Percentiles rank a stretch among this genome's conserved stretches.
phyloP scores from a whole-genome alignment of 2,797 vertebrate genomes.

The Esox masquinongy region DNA sequence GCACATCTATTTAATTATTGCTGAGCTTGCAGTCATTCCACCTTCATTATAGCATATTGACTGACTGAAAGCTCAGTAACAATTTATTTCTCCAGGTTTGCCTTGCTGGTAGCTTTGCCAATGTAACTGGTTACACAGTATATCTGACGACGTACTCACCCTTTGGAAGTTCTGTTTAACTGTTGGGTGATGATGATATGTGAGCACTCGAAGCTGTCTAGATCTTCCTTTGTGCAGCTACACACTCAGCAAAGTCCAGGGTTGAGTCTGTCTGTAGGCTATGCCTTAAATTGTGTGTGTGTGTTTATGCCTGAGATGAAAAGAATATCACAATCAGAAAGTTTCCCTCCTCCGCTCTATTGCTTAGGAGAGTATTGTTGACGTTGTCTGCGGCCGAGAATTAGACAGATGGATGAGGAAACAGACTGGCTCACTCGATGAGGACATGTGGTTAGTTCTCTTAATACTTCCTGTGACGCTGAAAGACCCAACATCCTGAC shows the following conservation, averaged over 20 bases:
- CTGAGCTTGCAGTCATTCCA: no score
- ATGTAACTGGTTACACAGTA: not conserved
- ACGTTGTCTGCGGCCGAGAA: constrained; percentile 52
- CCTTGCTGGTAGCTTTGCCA: not conserved
- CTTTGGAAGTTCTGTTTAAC: constrained; percentile 1
- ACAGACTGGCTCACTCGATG: constrained; percentile 29
- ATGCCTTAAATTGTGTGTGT: not conserved
- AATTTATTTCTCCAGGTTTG: no score
- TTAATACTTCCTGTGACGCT: constrained; percentile 63
- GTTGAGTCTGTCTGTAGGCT: constrained; percentile 8
- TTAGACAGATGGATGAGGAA: constrained; percentile 21
- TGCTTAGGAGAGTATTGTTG: constrained; percentile 38
- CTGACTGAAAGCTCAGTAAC: no score
- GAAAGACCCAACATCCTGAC: not conserved
- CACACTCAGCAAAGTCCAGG: constrained; percentile 19
- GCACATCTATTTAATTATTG: no score
- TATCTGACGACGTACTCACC: constrained; percentile 42
- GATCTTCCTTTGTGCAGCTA: constrained; percentile 8
- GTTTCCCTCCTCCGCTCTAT: constrained; percentile 26
- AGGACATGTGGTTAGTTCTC: constrained; percentile 31
- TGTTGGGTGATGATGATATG: not conserved
- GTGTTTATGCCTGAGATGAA: constrained; percentile 18
- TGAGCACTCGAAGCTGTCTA: not conserved
- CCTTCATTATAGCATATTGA: no score
- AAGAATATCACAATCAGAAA: constrained; percentile 32